Conservation (phyloP, 2,113 vertebrate genomes). For the Antigone vipio region DNA sequence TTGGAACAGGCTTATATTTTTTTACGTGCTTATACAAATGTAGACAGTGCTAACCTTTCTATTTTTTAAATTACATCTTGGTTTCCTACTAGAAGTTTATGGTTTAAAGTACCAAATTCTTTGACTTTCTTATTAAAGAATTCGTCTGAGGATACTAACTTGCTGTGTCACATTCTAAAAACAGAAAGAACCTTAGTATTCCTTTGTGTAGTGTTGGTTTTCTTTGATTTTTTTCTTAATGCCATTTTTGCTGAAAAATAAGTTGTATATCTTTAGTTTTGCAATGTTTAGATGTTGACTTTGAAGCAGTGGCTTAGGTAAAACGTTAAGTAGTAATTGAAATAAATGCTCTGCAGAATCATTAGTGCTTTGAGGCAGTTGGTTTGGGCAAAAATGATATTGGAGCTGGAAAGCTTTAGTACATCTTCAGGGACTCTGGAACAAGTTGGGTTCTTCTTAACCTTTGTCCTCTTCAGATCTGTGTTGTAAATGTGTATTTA, state of each 20-base stretch:
- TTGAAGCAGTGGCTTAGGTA: not conserved
- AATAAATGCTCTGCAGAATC: not conserved
- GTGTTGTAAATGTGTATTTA: not conserved
- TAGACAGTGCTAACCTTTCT: not conserved
- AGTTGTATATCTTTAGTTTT: not conserved
- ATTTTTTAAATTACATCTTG: not conserved
- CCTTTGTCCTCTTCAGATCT: not conserved
- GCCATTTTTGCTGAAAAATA: not conserved
- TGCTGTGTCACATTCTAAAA: not conserved
- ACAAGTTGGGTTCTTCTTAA: not conserved
- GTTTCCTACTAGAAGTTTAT: not conserved
- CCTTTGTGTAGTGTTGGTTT: not conserved
- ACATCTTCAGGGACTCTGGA: not conserved
- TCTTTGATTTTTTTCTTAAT: not conserved
- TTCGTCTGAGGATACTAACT: not conserved
- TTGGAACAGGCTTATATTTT: not conserved
- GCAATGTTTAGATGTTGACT: not conserved
- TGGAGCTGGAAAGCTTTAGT: not conserved
- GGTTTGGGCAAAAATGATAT: not conserved
- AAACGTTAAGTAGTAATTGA: not conserved
- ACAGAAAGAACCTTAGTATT: not conserved
- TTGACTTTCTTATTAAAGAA: not conserved
- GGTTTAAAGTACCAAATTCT: not conserved
- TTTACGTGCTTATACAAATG: not conserved
- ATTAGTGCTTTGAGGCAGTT: not conserved